Evolutionary conservation across 2,888 invertebrate species (phyloP).

Genomic region (Hirtodrosophila confusa): DNA sequence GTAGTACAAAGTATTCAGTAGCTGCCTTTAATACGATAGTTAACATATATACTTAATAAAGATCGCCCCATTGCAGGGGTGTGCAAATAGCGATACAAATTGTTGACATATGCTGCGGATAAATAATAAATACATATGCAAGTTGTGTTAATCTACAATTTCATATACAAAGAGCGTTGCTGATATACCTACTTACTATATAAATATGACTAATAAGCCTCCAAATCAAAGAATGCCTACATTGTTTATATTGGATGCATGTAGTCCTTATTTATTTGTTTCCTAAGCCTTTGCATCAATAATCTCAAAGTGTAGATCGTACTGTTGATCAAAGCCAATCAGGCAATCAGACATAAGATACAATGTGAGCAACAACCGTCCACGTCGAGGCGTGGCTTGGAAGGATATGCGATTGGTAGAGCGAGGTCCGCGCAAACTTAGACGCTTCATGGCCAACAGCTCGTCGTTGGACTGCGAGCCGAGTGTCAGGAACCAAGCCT

Average conservation of each 20-base stretch:
- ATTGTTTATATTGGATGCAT: conserved; percentile 2
- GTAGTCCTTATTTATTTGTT: neutral
- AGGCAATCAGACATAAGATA: conserved; percentile 97
- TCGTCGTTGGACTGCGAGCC: conserved; percentile 90
- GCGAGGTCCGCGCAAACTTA: conserved; percentile 85
- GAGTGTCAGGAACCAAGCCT: conserved; percentile 96
- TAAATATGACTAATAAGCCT: conserved; percentile 25
- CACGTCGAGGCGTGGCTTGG: conserved; percentile 87
- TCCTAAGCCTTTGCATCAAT: conserved; percentile 65
- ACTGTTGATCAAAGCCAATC: conserved; percentile 97
- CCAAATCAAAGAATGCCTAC: conserved; percentile 8
- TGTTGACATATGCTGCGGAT: conserved; percentile 16
- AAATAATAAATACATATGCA: conserved; percentile 20
- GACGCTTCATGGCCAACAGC: conserved; percentile 92
- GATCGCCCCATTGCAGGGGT: neutral
- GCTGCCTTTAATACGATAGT: conserved; percentile 24
- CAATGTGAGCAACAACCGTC: conserved; percentile 90
- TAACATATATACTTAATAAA: conserved; percentile 23
- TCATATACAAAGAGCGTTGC: conserved; percentile 3
- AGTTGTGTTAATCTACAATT: conserved; percentile 8
- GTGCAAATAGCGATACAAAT: conserved; percentile 23
- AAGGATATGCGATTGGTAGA: conserved; percentile 87
- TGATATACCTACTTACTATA: conserved; percentile 12
- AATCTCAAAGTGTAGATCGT: conserved; percentile 86
- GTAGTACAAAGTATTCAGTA: conserved; percentile 7